phyloP scores from a whole-genome alignment of 2,797 vertebrate species.

The Gymnoscopelus braueri region DNA sequence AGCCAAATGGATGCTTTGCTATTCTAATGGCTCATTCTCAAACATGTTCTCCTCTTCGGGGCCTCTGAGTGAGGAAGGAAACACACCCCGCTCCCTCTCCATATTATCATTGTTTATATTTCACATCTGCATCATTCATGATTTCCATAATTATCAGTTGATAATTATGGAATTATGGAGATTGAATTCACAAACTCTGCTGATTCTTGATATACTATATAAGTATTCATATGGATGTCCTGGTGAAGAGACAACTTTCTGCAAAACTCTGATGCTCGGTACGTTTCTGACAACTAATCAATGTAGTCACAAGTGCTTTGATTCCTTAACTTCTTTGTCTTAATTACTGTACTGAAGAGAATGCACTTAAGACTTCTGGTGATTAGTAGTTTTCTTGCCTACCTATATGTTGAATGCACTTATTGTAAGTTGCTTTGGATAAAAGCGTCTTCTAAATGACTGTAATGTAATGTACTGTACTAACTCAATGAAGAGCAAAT shows the following conservation, averaged over 20 bases:
- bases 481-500: too few species aligned
- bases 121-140: neutral
- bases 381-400: too few species aligned
- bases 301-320: too few species aligned
- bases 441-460: too few species aligned
- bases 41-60: slow-evolving; percentile 48
- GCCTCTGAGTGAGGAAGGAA: slow-evolving; percentile 26
- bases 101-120: slow-evolving; percentile 15
- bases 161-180: neutral
- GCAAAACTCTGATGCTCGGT: neutral
- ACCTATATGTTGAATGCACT: too few species aligned
- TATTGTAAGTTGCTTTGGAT: too few species aligned
- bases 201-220: too few species aligned
- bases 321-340: too few species aligned
- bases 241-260: too few species aligned
- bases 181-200: neutral
- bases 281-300: neutral
- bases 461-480: too few species aligned
- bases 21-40: slow-evolving; percentile 62
- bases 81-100: slow-evolving; percentile 40
- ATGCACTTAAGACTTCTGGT: too few species aligned
- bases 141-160: neutral
- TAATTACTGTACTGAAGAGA: too few species aligned
- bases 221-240: neutral
- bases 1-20: slow-evolving; percentile 59